phyloP scores from a whole-genome alignment of 2,113 vertebrate genomes.

The Columba livia region DNA sequence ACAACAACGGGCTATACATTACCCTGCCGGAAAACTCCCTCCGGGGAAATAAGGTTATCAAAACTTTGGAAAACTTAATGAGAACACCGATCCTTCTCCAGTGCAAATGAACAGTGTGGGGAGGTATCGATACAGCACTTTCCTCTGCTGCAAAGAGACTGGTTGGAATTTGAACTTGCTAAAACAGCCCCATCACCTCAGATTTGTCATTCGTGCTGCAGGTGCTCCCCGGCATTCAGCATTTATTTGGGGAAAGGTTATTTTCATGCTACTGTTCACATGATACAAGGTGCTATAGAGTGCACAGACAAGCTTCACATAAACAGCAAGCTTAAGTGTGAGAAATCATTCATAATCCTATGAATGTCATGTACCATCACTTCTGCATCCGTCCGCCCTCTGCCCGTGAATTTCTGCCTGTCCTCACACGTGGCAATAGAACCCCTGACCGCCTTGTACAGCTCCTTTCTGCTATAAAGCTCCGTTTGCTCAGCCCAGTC shows the following conservation, averaged over 20 bases:
- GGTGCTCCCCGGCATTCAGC: not conserved
- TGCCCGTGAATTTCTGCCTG: too few relatives aligned
- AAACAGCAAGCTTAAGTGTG: not conserved
- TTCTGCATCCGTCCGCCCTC: too few relatives aligned
- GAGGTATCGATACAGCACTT: not conserved
- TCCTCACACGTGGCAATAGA: too few relatives aligned
- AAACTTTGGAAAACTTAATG: slow-evolving; percentile 30
- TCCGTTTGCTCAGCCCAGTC: not conserved
- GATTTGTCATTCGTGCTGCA: not conserved
- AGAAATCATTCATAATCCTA: not conserved
- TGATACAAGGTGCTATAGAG: not conserved
- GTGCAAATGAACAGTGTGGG: not conserved
- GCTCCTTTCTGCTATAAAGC: not conserved
- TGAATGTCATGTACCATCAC: too few relatives aligned
- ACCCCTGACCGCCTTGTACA: too few relatives aligned
- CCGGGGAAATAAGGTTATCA: slow-evolving; percentile 37
- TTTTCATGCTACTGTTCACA: not conserved
- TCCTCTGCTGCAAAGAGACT: not conserved
- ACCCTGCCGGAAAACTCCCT: slow-evolving; percentile 56
- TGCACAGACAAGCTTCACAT: not conserved
- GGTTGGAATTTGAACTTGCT: not conserved
- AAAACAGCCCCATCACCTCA: not conserved
- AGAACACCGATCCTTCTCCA: slow-evolving; percentile 19
- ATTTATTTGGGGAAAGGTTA: not conserved
- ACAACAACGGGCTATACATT: slow-evolving; percentile 69